phyloP scores from a whole-genome alignment of 2,888 invertebrate genomes.

The Sympetrum striolatum region DNA sequence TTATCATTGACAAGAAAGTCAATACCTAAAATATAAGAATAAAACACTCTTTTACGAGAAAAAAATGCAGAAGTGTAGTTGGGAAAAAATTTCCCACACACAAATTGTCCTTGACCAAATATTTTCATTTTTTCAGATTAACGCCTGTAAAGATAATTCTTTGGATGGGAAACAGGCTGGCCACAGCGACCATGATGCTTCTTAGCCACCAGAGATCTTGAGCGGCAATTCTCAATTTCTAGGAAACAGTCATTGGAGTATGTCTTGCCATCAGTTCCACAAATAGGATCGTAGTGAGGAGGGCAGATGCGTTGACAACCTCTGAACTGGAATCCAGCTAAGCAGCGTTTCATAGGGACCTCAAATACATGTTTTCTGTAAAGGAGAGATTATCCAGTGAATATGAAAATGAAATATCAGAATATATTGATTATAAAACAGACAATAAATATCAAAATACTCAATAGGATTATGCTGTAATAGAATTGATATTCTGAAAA shows the following conservation, averaged over 20 bases:
- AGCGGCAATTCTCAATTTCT: conserved; percentile 89
- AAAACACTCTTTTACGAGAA: background rate
- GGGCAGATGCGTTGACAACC: conserved; percentile 89
- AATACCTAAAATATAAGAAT: conserved; percentile 2
- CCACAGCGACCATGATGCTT: conserved; percentile 86
- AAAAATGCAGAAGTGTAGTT: background rate
- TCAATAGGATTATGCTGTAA: too few relatives aligned
- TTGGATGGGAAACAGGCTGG: conserved; percentile 77
- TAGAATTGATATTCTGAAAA: too few relatives aligned
- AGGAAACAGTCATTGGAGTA: conserved; percentile 94
- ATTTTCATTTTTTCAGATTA: background rate
- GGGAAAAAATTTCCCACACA: background rate
- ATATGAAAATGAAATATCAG: background rate
- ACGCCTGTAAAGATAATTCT: conserved; percentile 78
- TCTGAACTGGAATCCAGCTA: conserved; percentile 82
- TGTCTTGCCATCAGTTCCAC: conserved; percentile 90
- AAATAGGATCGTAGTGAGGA: conserved; percentile 87
- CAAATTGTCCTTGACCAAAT: background rate
- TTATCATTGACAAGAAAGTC: conserved; percentile 15
- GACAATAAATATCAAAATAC: too few relatives aligned
- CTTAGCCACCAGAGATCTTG: conserved; percentile 77
- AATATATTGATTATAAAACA: too few relatives aligned
- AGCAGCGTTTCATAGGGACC: conserved; percentile 86
- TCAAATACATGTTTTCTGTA: conserved; percentile 86
- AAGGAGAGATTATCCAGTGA: conserved; percentile 49